Base-by-base conservation (phyloP, 2,888 invertebrate genomes). In the Lomographa bimaculata region DNA sequence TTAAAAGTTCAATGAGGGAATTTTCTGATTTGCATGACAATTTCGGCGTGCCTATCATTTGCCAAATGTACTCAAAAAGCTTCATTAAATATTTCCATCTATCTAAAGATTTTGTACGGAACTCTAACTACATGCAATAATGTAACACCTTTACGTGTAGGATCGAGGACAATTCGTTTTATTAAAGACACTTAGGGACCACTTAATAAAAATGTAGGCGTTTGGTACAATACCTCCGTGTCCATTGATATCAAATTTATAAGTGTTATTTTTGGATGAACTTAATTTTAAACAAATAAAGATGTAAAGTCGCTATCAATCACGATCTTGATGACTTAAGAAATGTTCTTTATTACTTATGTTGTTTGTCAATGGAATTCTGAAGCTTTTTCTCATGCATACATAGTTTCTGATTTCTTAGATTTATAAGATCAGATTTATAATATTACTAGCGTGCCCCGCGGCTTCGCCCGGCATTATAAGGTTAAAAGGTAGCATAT, bases 141-240 rank as follows among this genome's bases (percentile, higher is more conserved):
- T 34, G 23, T 38, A 30, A 38, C 19, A 7, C 27, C 16, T 17
- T 52, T 14, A 19, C 38, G 46, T 30, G 42, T 39, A 46, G 27
- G 32, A 33, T 40, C 21, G 46, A 52, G 65, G 57, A 79, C 80
- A 77, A 81, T 82, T 80, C 81, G 71, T 83, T 83, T 84, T 82
- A 82, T 83, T 80, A 81, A 85, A 79, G 73, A 76, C 78, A 77
- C 83, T 82, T 75, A 74, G 73, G 71, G 60, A 70, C 64, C 79
- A 78, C 84, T 86, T 83, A 83, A 79, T 82, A 79, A 81, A 71
- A 78, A 75, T 71, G 79, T 81, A 73, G 79, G 81, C 76, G 80
- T 77, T 65, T 68, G 70, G 76, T 76, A 43, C 42, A 54, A 57
- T 50, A 44, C 50, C 28, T 40, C 45, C 63, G 61, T 57, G 56